Conservation (phyloP, 1,140 invertebrate species). For the Hestina assimilis region DNA sequence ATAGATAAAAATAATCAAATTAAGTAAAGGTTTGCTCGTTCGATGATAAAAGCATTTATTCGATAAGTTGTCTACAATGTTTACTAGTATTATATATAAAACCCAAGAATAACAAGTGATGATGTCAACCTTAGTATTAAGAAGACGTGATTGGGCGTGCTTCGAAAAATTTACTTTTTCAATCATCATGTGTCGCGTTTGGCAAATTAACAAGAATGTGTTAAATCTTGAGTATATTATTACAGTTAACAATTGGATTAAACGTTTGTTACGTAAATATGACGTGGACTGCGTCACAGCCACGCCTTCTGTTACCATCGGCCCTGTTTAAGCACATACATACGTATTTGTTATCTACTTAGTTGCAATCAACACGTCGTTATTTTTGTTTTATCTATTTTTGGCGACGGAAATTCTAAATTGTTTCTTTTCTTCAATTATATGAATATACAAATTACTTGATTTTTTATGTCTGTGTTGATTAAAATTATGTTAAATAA, state of each 20-base stretch:
- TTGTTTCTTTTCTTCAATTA: too few species aligned
- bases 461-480: too few species aligned
- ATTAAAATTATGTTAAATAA: too few species aligned
- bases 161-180: slow-evolving; percentile 1
- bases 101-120: neutral
- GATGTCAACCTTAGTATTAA: neutral
- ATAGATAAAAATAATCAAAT: neutral
- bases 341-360: slow-evolving; percentile 19
- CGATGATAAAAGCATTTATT: neutral
- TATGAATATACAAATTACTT: too few species aligned
- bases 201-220: neutral
- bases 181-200: slow-evolving; percentile 1
- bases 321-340: slow-evolving; percentile 7
- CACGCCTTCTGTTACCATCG: slow-evolving; percentile 53
- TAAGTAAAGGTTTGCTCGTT: neutral
- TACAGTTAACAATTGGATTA: slow-evolving; percentile 11
- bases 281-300: slow-evolving; percentile 44
- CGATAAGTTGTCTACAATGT: neutral
- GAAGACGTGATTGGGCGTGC: slow-evolving; percentile 2
- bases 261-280: slow-evolving; percentile 12
- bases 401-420: neutral
- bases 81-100: neutral
- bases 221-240: slow-evolving; percentile 4
- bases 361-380: slow-evolving; percentile 13
- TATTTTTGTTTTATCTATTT: slow-evolving; percentile 17